Evolutionary conservation across 2,888 invertebrate genomes (phyloP).

Genomic region (Drosophila emarginata): DNA sequence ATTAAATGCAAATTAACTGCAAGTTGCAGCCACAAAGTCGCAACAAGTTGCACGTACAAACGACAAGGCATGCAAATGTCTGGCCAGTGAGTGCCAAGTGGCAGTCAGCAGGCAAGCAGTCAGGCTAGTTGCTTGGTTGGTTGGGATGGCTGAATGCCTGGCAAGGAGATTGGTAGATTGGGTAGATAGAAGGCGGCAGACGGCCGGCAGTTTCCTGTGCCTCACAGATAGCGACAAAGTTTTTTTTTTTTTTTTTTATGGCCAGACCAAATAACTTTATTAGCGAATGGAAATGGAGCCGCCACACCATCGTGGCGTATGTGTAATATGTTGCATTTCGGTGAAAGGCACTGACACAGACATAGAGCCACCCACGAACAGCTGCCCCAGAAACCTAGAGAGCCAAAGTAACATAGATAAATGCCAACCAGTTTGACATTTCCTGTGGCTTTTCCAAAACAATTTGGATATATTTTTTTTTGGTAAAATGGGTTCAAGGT

Average conservation of each 20-base stretch:
- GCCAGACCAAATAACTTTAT: conserved; percentile 67
- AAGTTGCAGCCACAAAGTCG: conserved; percentile 45
- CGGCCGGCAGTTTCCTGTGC: conserved; percentile 59
- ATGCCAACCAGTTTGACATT: conserved; percentile 28
- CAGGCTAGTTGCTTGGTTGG: no score
- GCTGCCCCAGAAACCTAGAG: conserved; percentile 71
- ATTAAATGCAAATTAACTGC: conserved; percentile 75
- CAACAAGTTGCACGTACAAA: conserved; percentile 73
- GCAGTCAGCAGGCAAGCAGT: background rate
- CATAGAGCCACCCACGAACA: conserved; percentile 60
- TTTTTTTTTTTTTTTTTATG: conserved; percentile 65
- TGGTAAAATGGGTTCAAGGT: conserved; percentile 58
- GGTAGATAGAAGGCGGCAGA: conserved; percentile 19
- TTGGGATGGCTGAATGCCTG: no score
- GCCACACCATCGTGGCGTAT: conserved; percentile 37
- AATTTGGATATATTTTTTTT: conserved; percentile 1
- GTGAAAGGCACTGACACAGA: conserved; percentile 55
- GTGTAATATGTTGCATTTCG: conserved; percentile 47
- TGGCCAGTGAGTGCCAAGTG: conserved; percentile 42
- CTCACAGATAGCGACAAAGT: conserved; percentile 65
- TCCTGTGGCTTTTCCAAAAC: conserved; percentile 35
- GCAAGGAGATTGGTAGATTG: conserved; percentile 23
- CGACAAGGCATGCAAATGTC: conserved; percentile 53
- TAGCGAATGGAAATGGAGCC: conserved; percentile 51
- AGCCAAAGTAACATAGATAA: conserved; percentile 3